A percentile compares a stretch with the other conserved stretches of the same genome.
These are phyloP conservation scores for Babylonia areolata DNA, from an alignment of 1,140 invertebrate genomes.

Conservation along the genomic window DNA sequence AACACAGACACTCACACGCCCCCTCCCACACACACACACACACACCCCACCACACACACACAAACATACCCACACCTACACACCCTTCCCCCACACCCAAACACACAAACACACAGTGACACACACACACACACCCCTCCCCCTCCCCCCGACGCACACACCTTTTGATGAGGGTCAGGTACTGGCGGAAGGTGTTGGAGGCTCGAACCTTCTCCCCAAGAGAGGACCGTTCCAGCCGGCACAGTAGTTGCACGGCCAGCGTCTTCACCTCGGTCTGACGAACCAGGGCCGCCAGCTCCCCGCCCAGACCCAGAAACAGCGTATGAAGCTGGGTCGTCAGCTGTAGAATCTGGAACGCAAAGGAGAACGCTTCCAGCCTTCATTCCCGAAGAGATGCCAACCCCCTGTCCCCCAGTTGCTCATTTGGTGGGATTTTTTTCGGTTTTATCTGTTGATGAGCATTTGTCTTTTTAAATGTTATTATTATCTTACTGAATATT, in stretches of 20 bases:
- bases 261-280: slow-evolving; percentile 90
- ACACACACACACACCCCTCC: not conserved
- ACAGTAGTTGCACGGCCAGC: slow-evolving; percentile 88
- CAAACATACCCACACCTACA: not conserved
- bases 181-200: slow-evolving; percentile 53
- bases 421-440: too few species aligned
- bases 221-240: slow-evolving; percentile 75
- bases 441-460: too few species aligned
- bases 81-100: not conserved
- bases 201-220: slow-evolving; percentile 59
- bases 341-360: slow-evolving; percentile 51
- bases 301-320: slow-evolving; percentile 66
- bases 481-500: too few species aligned
- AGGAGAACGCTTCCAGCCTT: too few species aligned
- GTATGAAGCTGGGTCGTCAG: slow-evolving; percentile 64
- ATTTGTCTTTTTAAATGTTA: too few species aligned
- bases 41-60: not conserved
- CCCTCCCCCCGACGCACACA: not conserved
- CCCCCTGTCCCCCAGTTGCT: too few species aligned
- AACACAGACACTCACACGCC: not conserved
- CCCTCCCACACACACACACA: too few species aligned
- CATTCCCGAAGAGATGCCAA: too few species aligned
- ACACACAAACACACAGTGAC: not conserved
- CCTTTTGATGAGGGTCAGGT: slow-evolving; percentile 46
- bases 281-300: slow-evolving; percentile 81